Evolutionary conservation across 92 coral and sea anemone species (phyloP), one percentile per base, ranked within the genome.

Genomic region (Epizoanthus stellaris): DNA sequence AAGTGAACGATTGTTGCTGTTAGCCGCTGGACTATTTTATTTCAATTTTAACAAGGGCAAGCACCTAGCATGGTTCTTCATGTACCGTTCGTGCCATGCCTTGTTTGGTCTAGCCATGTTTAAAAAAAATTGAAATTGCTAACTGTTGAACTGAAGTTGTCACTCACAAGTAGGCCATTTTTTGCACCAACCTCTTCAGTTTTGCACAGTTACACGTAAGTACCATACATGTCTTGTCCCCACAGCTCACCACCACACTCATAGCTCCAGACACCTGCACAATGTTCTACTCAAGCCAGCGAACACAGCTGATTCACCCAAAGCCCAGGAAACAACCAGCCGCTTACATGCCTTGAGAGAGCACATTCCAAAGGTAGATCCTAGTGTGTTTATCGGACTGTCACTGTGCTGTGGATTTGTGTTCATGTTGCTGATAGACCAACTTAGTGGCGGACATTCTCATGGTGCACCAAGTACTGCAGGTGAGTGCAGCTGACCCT

Each of bases 371-470:
- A 88, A 91, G 83, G 93, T 96, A 60, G 98, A 96, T 77, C 95
- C 99, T 43, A 95, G 94, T 75, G 92, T 95, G 38, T 94, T 96
- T 66, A 96, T 96, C 81, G 99, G 99, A 3, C 87, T 96, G 67
- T 94, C 99, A 12, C 92, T 96, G 65, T 94, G 98, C 63, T 91
- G 90, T 88, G 98, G 99, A 45, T 96, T 96, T 89, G 94, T 96
- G 6, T 94, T 96, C 81, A 94, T 96, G 99, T 77, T 96, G 34
- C 81, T 96, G 65, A 83, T 96, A 86, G 99, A 96, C 60, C 96
- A 91, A 67, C 90, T 93, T 6, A 91, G 95, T 86, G 99, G 99
- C 0, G 99, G 99, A 3, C 99, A 96, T 75, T 94, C 99, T 0
- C 99, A 96, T 88, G 93, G 91, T 1, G 67, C 67, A 6, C 86